Evolutionary conservation across 2,797 vertebrate genomes (phyloP), one percentile per base, ranked within the genome.

Genomic region (Cetoscarus ocellatus): DNA sequence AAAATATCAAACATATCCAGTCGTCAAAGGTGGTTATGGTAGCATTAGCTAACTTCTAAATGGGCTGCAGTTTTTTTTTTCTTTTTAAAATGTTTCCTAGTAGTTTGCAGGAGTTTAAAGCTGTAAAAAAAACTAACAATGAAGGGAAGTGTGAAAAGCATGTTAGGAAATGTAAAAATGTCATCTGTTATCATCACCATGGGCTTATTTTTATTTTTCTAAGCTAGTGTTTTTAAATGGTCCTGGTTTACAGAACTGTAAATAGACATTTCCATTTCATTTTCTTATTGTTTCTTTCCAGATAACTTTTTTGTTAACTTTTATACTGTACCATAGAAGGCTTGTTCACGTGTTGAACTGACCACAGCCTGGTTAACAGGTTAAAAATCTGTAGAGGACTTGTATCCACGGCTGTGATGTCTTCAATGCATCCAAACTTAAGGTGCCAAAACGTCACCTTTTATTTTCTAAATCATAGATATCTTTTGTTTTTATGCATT

Each of bases 211-310:
- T 85, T 75, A 69, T 82, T 89, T 89, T 91, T 91, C 67, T 86
- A 88, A 84, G 63, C 69, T 75, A 75, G 57, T 85, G 52, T 90
- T 89, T 86, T 86, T 79, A 77, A 82, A 84, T 70, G 68, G 79
- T 90, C 71, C 75, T 68, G 73, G 89, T 94, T 93, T 93, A 92
- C 85, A 90, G 53, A 79, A 66, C 51, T 87, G 74, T 85, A 89
- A 86, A 83, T 86, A 67, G 51, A 79, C 76, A 62, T 82, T 69
- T 82, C 52, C 71, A 55, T 79, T 86, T 72, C 51, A 48, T 83
- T 67, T 78, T 75, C 40, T 70, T 72, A 57, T 53, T 47, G 9
- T 51, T 57, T 56, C 69, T 67, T 54, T 27, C 1, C 34, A 61
- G 53, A 53, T 62, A 36, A 51, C 2, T 54, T 49, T 64, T 54